These are phyloP conservation scores for Helarctos malayanus DNA, from an alignment of 2,797 vertebrate species.

Conservation along the genomic window DNA sequence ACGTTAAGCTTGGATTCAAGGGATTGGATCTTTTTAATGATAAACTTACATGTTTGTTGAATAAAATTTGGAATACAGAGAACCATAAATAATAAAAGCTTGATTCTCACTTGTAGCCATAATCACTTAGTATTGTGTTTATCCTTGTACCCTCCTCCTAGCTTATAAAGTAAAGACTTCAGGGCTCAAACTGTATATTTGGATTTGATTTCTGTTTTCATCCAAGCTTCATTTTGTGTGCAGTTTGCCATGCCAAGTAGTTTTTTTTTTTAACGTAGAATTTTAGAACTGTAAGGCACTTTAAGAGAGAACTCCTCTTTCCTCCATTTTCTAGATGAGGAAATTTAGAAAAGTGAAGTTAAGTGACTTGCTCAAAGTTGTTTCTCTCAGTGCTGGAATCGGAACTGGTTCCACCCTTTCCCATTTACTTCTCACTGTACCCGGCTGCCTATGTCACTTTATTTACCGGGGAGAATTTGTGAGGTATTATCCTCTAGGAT, in stretches of 20 bases:
- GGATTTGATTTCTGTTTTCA: conserved; percentile 25
- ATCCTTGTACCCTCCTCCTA: neutral
- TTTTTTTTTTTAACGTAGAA: neutral
- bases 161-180: neutral
- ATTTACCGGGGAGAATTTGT: neutral
- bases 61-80: conserved; percentile 14
- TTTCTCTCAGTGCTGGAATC: neutral
- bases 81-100: conserved; percentile 35
- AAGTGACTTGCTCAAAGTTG: conserved; percentile 36
- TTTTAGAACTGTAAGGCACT: neutral
- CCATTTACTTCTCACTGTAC: neutral
- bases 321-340: neutral
- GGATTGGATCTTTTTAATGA: neutral
- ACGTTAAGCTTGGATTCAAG: conserved; percentile 51
- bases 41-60: conserved; percentile 10
- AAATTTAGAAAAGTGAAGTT: conserved; percentile 2
- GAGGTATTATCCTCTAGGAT: conserved; percentile 29
- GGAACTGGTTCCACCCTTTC: neutral
- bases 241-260: neutral
- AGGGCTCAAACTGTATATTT: neutral
- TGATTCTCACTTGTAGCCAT: neutral
- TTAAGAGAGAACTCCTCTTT: neutral
- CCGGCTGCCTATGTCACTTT: neutral
- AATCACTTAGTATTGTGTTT: neutral
- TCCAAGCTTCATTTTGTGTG: neutral